These are phyloP conservation scores for Tinamus major DNA, from an alignment of 2,797 vertebrate genomes.

Conservation along the genomic window DNA sequence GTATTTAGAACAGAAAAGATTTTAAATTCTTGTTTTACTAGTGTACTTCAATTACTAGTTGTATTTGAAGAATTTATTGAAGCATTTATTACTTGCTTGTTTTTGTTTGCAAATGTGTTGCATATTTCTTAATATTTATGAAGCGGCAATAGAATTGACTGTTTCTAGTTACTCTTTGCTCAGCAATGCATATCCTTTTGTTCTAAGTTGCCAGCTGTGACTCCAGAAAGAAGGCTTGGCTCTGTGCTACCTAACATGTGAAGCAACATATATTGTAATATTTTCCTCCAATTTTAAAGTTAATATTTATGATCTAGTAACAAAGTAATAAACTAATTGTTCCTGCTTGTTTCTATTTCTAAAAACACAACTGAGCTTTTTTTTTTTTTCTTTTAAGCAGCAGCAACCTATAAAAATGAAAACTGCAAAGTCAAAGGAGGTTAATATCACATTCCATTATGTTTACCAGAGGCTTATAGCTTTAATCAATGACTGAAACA, in stretches of 20 bases:
- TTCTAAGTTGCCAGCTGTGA: neutral
- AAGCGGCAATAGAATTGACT: neutral
- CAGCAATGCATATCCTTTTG: neutral
- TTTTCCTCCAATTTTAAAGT: neutral
- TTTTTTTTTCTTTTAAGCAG: neutral
- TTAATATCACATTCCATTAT: neutral
- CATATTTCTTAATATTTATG: neutral
- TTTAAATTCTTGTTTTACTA: neutral
- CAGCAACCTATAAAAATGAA: neutral
- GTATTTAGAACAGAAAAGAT: neutral
- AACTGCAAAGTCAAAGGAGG: conserved; percentile 34
- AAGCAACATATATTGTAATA: neutral
- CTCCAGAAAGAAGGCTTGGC: neutral
- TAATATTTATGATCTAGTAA: neutral
- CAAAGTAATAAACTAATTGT: neutral
- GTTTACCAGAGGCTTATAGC: neutral
- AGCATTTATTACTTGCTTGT: neutral
- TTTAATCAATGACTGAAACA: conserved; percentile 1
- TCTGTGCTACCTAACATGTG: neutral
- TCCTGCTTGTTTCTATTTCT: neutral
- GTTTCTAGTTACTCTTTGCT: neutral
- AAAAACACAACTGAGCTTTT: neutral
- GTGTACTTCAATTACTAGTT: neutral
- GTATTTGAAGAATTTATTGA: neutral
- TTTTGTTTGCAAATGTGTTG: neutral